phyloP scores from a whole-genome alignment of 2,888 invertebrate species.

The Congeria kusceri region DNA sequence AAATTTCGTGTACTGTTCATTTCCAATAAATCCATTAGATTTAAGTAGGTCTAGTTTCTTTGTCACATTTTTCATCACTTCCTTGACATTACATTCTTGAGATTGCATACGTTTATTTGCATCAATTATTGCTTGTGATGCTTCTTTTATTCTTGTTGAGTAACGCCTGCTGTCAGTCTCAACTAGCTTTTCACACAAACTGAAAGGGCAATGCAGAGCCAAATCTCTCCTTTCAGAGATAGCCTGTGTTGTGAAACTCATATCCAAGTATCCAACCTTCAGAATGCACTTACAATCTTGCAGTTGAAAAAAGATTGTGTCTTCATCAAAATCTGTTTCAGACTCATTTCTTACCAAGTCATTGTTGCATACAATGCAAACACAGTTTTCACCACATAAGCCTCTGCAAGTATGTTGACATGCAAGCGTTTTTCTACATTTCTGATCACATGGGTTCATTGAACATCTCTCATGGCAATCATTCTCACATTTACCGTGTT shows the following conservation, averaged over 20 bases:
- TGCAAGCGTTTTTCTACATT: constrained; percentile 77
- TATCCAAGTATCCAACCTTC: constrained; percentile 83
- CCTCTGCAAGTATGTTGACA: constrained; percentile 87
- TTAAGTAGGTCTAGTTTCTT: too few species aligned
- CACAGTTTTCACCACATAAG: constrained; percentile 7
- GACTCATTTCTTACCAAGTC: constrained; percentile 47
- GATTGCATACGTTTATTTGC: too few species aligned
- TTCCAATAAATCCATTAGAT: too few species aligned
- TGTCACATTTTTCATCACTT: too few species aligned
- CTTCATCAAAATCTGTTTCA: background rate
- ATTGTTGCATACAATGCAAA: constrained; percentile 81
- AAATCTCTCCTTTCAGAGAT: constrained; percentile 74
- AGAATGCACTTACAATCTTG: constrained; percentile 81
- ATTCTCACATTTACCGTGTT: constrained; percentile 74
- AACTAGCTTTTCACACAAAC: constrained; percentile 88
- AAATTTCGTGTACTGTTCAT: too few species aligned
- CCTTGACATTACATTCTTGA: too few species aligned
- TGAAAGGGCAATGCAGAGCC: constrained; percentile 87
- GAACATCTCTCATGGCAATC: constrained; percentile 83
- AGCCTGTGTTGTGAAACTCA: constrained; percentile 77
- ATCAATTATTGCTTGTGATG: too few species aligned
- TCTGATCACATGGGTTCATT: constrained; percentile 79
- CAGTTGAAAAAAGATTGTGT: constrained; percentile 43
- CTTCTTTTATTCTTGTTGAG: too few species aligned
- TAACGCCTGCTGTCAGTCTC: constrained; percentile 85